Evolutionary conservation across 2,888 invertebrate genomes (phyloP).

Genomic region (Lomographa bimaculata): DNA sequence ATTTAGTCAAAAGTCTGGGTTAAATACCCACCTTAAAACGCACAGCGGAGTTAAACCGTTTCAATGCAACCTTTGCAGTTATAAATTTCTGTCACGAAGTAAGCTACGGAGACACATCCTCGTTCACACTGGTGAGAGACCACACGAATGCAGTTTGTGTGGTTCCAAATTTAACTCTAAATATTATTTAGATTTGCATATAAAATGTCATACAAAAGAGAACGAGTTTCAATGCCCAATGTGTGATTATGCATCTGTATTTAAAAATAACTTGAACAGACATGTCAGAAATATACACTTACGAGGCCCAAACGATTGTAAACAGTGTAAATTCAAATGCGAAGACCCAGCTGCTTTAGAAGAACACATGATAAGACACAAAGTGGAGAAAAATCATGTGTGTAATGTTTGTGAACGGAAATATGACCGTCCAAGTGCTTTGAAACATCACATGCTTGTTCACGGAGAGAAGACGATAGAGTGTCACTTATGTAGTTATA

Average conservation of each 20-base stretch:
- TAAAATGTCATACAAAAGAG: conserved; percentile 6
- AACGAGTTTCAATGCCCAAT: conserved; percentile 14
- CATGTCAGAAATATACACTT: too few relatives aligned
- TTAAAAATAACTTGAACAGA: too few relatives aligned
- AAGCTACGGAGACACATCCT: conserved; percentile 1
- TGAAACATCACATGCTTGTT: too few relatives aligned
- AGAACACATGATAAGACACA: too few relatives aligned
- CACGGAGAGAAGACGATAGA: not conserved
- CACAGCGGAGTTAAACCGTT: conserved; percentile 12
- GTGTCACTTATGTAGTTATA: not conserved
- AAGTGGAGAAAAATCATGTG: too few relatives aligned
- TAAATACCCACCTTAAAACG: conserved; percentile 4
- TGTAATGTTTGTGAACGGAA: too few relatives aligned
- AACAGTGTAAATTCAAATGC: too few relatives aligned
- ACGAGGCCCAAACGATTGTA: too few relatives aligned
- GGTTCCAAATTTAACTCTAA: conserved; percentile 1
- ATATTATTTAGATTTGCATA: conserved; percentile 11
- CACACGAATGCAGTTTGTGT: conserved; percentile 12
- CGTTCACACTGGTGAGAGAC: conserved; percentile 5
- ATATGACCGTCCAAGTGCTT: too few relatives aligned
- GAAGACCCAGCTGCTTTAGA: too few relatives aligned
- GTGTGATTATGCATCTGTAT: too few relatives aligned
- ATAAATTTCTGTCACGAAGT: not conserved
- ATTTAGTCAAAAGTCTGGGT: not conserved
- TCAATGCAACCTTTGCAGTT: conserved; percentile 7